Conservation (phyloP, 2,113 vertebrate genomes). For the Notothenia coriiceps region DNA sequence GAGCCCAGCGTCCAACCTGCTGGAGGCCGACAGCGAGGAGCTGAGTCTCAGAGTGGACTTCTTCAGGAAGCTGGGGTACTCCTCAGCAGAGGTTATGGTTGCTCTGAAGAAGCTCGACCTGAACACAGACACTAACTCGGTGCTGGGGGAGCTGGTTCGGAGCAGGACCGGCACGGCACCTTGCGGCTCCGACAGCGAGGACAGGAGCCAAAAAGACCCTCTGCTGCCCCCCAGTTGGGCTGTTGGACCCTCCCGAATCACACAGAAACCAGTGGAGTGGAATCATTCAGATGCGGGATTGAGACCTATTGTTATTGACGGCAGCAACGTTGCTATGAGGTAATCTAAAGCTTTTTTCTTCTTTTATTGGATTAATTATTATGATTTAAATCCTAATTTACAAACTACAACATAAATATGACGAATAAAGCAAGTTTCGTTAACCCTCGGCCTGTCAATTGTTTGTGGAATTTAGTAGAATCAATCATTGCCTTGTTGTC, state of each 20-base stretch:
- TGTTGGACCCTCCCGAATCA: slow-evolving; percentile 26
- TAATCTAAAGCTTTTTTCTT: slow-evolving; percentile 59
- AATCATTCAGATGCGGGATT: slow-evolving; percentile 79
- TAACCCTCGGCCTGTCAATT: neutral
- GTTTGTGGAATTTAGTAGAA: neutral
- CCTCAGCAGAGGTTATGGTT: slow-evolving; percentile 83
- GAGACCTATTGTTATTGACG: slow-evolving; percentile 93
- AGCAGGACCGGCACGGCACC: slow-evolving; percentile 72
- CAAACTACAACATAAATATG: neutral
- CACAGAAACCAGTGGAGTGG: slow-evolving; percentile 62
- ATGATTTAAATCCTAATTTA: neutral
- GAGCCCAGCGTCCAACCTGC: slow-evolving; percentile 21
- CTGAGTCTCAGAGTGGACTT: slow-evolving; percentile 90
- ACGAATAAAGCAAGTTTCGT: neutral
- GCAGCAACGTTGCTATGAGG: slow-evolving; percentile 99
- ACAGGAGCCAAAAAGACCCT: slow-evolving; percentile 75
- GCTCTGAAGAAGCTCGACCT: slow-evolving; percentile 90
- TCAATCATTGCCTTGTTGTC: neutral
- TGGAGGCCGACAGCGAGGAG: slow-evolving; percentile 73
- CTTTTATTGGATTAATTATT: too few species aligned
- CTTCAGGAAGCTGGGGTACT: slow-evolving; percentile 96
- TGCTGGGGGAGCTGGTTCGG: slow-evolving; percentile 93
- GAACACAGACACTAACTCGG: slow-evolving; percentile 90
- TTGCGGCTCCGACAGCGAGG: slow-evolving; percentile 73
- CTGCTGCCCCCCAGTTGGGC: slow-evolving; percentile 69